A percentile compares a stretch with the other conserved stretches of the same genome.
Evolutionary conservation across 2,888 invertebrate genomes (phyloP).

Genomic region (Synergus itoensis): DNA sequence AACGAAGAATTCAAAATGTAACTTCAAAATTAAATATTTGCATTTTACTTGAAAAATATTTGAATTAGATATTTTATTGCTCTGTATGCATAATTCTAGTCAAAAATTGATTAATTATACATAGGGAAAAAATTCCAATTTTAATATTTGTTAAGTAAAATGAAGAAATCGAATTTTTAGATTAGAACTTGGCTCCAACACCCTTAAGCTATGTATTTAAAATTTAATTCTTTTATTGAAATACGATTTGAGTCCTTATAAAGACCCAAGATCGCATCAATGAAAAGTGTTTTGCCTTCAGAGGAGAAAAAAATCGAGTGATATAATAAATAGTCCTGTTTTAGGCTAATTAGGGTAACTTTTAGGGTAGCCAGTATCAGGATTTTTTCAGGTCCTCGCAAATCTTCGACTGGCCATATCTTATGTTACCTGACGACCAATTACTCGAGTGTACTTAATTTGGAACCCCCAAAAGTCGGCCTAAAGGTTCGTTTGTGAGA

Average conservation of each 20-base stretch:
- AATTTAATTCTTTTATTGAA: not conserved
- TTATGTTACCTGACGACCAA: conserved; percentile 33
- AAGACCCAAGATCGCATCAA: not conserved
- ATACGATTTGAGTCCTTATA: not conserved
- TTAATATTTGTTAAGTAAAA: no score
- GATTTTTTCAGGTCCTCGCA: conserved; percentile 26
- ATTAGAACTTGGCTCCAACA: no score
- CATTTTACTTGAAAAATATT: no score
- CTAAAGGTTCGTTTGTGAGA: not conserved
- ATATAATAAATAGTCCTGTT: not conserved
- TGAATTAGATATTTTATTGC: no score
- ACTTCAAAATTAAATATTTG: no score
- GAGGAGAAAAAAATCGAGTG: not conserved
- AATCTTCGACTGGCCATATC: conserved; percentile 13
- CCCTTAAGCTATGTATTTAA: no score
- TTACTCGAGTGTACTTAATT: conserved; percentile 26
- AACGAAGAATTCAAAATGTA: no score
- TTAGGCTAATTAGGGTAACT: not conserved
- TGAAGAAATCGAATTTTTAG: no score
- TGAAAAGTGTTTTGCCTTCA: not conserved
- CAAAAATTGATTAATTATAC: no score
- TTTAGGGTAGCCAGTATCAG: not conserved
- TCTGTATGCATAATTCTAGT: no score
- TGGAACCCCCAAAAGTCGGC: not conserved
- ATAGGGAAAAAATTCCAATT: no score